Conservation (phyloP, 2,113 vertebrate genomes). For the Rhabdomys dilectus region DNA sequence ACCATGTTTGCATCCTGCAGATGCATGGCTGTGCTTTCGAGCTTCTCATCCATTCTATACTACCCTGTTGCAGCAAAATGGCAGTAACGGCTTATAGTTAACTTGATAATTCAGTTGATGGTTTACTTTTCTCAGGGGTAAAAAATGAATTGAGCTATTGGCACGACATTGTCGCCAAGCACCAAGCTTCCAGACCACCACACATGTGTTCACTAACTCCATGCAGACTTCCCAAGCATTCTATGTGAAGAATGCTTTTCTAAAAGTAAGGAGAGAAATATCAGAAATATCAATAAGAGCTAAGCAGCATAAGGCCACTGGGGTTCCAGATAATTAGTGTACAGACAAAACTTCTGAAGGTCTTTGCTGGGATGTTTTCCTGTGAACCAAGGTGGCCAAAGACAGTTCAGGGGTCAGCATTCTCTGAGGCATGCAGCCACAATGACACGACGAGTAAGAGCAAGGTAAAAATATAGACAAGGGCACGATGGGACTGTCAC, state of each 20-base stretch:
- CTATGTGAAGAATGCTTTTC: not conserved
- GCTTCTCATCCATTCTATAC: not conserved
- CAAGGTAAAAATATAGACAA: not conserved
- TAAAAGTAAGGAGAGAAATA: not conserved
- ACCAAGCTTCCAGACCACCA: not conserved
- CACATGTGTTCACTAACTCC: not conserved
- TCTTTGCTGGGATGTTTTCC: not conserved
- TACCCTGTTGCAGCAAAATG: not conserved
- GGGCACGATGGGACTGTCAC: not conserved
- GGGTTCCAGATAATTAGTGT: not conserved
- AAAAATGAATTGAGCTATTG: too few relatives aligned
- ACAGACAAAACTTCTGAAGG: not conserved
- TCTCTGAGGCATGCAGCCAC: not conserved
- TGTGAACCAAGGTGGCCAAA: not conserved
- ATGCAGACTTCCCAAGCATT: not conserved
- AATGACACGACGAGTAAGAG: too few relatives aligned
- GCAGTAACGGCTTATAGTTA: not conserved
- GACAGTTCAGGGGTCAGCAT: not conserved
- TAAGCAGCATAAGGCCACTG: not conserved
- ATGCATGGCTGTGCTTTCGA: not conserved
- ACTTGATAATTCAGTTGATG: not conserved
- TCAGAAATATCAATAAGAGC: not conserved
- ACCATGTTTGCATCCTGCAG: not conserved
- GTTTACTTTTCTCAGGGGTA: not conserved
- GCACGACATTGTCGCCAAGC: not conserved